Evolutionary conservation across 2,888 invertebrate species (phyloP), one percentile per base, ranked within the genome.

Genomic region (Pristionchus japonicus): DNA sequence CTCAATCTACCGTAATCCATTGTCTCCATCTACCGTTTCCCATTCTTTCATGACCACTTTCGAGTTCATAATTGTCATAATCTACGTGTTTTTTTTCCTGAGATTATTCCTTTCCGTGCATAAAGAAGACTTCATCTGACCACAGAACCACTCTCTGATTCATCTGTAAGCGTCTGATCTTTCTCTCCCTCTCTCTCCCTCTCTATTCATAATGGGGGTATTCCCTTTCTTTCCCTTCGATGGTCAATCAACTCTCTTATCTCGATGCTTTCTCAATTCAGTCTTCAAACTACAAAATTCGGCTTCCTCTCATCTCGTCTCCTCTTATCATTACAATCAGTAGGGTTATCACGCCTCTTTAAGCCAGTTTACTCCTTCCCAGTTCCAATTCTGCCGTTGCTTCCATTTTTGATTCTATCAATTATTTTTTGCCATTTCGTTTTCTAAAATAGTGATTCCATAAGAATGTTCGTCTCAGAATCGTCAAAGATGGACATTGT

Each of bases 331-430:
- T 31, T 70, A 61, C 70, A 23, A 64, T 31, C 31, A 37, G 34
- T 70, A 70, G 70, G 70, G 20, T 70, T 70, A 70, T 70, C 70
- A 70, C 70, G 70, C 70, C 70, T 70, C 34, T 64, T 70, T 34
- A 70, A 70, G 34, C 70, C 31, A 37, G 31, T 70, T 70, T 20
- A 34, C 70, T 34, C 34, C 37, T n/a, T 27, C 27, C 23, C 52
- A 20, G 20, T 23, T 1, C 20, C 52, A n/a, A n/a, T 37, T 70
- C 34, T 70, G 31, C 34, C 70, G 37, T 70, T 37, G 20, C 20
- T 70, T 70, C 37, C 34, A 31, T 70, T 52, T 70, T 7, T 37
- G 34, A 70, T 70, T 37, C 34, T 34, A 37, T 34, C 9, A 34
- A n/a, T n/a, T n/a, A n/a, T n/a, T n/a, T n/a, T n/a, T 34, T 34